Conservation (phyloP, 2,113 vertebrate species). For the Ailuropoda melanoleuca region DNA sequence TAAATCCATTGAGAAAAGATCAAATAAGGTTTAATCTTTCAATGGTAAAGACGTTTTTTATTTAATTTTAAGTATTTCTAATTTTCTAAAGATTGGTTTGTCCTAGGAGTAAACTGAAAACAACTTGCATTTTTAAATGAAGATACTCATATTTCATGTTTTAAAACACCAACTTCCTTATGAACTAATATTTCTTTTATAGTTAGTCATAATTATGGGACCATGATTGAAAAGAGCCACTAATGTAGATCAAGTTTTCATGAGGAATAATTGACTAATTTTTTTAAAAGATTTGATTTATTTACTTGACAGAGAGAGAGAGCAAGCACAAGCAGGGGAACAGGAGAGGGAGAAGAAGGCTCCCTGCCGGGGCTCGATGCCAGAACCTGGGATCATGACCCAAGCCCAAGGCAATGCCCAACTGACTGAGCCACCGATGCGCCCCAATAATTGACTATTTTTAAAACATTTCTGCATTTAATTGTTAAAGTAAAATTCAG, state of each 20-base stretch:
- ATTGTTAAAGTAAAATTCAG: conserved; percentile 3
- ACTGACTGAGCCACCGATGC: no score
- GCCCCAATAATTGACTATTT: background rate
- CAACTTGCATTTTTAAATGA: background rate
- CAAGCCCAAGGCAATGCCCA: no score
- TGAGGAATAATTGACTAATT: background rate
- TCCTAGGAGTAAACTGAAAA: background rate
- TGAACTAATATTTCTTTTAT: background rate
- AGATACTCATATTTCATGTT: background rate
- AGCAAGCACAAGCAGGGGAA: no score
- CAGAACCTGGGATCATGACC: no score
- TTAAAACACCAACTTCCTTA: background rate
- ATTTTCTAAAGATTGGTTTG: background rate
- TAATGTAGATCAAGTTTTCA: background rate
- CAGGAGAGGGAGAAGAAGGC: no score
- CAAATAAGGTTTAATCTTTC: conserved; percentile 41
- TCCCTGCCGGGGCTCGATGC: no score
- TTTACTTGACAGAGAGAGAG: background rate
- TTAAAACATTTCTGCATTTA: background rate
- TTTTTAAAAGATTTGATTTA: background rate
- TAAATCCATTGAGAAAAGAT: background rate
- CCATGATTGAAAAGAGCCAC: background rate
- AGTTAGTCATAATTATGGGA: background rate
- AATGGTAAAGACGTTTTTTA: background rate
- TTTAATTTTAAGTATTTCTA: background rate